A percentile compares a stretch with the other conserved stretches of the same genome.
Conservation (phyloP, 2,888 invertebrate genomes). For the Polydrusus tereticollis region DNA sequence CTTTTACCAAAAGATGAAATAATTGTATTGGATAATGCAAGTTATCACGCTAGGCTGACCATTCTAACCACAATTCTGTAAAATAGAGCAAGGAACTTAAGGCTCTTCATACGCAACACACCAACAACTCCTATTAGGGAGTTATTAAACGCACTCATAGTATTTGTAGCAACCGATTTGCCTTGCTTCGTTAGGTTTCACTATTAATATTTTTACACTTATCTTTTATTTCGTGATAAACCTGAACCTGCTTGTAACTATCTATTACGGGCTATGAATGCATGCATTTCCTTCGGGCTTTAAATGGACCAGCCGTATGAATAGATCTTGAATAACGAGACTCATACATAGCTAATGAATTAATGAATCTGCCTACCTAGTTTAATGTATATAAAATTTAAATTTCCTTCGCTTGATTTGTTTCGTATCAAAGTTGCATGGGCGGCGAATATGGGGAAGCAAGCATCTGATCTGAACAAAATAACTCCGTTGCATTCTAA, state of each 20-base stretch:
- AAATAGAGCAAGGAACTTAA: too few relatives aligned
- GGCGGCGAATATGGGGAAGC: too few relatives aligned
- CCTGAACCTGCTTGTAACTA: neutral
- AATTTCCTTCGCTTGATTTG: neutral
- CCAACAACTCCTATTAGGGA: too few relatives aligned
- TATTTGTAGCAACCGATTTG: too few relatives aligned
- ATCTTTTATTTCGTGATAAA: conserved; percentile 11
- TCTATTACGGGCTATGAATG: conserved; percentile 2
- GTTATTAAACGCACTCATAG: too few relatives aligned
- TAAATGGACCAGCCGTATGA: conserved; percentile 2
- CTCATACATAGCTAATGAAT: conserved; percentile 20
- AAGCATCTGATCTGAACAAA: too few relatives aligned
- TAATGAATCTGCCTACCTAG: conserved; percentile 13
- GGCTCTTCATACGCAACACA: too few relatives aligned
- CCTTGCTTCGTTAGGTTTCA: neutral
- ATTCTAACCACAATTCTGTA: too few relatives aligned
- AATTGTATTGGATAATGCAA: too few relatives aligned
- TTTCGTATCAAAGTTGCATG: neutral
- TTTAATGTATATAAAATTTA: conserved; percentile 18
- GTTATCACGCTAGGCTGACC: too few relatives aligned
- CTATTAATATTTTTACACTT: conserved; percentile 4
- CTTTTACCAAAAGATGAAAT: too few relatives aligned
- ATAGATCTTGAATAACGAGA: conserved; percentile 17
- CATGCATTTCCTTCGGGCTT: conserved; percentile 2
- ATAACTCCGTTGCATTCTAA: too few relatives aligned